Percentiles rank a stretch among this genome's conserved stretches.
phyloP scores from a whole-genome alignment of 2,113 vertebrate species.

The Zapornia atra region DNA sequence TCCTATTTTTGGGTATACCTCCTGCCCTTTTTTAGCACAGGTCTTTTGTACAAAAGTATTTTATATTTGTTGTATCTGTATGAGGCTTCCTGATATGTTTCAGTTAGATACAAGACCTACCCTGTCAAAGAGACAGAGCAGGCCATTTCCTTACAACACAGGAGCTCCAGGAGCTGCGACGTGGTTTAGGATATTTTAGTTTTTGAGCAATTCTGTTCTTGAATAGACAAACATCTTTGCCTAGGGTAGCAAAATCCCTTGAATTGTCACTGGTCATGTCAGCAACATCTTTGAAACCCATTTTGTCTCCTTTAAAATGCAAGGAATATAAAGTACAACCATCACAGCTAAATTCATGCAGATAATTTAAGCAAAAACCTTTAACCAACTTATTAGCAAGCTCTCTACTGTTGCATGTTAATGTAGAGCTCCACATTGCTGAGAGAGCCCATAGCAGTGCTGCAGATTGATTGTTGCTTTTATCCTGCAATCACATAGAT shows the following conservation, averaged over 20 bases:
- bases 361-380: neutral
- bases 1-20: neutral
- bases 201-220: neutral
- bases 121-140: neutral
- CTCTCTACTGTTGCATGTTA: neutral
- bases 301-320: neutral
- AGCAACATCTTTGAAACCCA: neutral
- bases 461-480: neutral
- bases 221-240: neutral
- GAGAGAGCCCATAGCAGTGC: neutral
- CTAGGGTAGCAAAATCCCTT: neutral
- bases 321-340: neutral
- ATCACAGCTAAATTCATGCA: neutral
- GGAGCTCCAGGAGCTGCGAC: neutral
- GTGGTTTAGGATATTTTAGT: neutral
- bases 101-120: neutral
- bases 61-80: neutral
- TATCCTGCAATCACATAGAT: neutral
- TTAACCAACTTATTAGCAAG: neutral
- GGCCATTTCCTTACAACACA: rapidly evolving
- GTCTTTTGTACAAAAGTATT: neutral
- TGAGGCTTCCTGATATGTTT: neutral
- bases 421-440: neutral
- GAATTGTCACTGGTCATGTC: neutral
- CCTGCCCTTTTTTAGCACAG: neutral